Evolutionary conservation across 2,888 invertebrate genomes (phyloP), one percentile per base, ranked within the genome.

Genomic region (Sarcophaga rosellei): DNA sequence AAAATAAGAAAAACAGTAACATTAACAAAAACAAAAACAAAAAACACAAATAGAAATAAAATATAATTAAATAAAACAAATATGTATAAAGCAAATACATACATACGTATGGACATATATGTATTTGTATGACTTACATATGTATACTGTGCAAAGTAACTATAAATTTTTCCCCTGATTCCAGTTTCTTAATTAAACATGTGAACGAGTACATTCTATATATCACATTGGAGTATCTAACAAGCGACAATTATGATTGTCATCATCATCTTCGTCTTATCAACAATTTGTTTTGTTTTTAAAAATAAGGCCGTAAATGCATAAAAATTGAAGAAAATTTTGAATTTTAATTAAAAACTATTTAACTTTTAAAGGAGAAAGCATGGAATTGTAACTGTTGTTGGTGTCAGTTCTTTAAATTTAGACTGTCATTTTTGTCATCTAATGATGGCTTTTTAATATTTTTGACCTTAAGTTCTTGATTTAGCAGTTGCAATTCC

Each of bases 401-500:
- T 69, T 57, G 68, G 62, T 23, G 68, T 45, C 21, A 77, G 6
- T 20, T 68, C 8, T 44, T 81, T 62, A 53, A 53, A 53, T 53
- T 53, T 4, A 53, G 15, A 53, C 17, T 53, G 45, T 45, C 69
- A 25, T 23, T 45, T 8, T 70, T 62, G 5, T 47, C 73, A 20
- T 72, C 12, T 3, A 68, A 21, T 0, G 61, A 35, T 17, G 45
- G 11, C 62, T 73, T 72, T 62, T 72, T 23, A 2, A 35, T 2
- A 12, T 53, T 69, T 61, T 78, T 78, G 15, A 35, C 6, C 5
- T 1, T 1, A 53, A 25, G 66, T 53, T 86, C 70, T 12, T 72
- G 20, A 5, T 89, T 81, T 10, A 90, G 82, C 12, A 86, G 47
- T 62, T 92, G 90, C 81, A 92, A 72, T 85, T 92, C 93, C 81